phyloP scores from a whole-genome alignment of 2,113 vertebrate genomes.

The Hydrochoerus hydrochaeris region DNA sequence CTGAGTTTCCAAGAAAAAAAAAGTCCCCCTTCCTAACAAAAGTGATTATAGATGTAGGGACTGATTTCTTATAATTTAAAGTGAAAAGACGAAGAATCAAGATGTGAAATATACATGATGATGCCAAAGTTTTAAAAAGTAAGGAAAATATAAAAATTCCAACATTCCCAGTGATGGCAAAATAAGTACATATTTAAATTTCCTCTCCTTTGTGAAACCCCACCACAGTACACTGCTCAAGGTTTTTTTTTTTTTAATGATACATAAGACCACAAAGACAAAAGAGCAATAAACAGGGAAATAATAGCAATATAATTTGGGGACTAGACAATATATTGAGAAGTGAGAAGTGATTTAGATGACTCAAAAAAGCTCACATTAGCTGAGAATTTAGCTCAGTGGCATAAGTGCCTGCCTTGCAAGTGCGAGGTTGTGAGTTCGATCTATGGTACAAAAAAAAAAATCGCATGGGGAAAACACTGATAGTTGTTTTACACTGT shows the following conservation, averaged over 20 bases:
- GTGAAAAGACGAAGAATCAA: constrained; percentile 14
- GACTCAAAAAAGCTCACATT: not conserved
- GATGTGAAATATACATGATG: not conserved
- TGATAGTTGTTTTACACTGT: not conserved
- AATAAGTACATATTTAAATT: not conserved
- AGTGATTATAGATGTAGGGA: not conserved
- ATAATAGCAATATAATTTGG: not conserved
- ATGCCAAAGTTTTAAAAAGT: not conserved
- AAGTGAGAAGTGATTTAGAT: not conserved
- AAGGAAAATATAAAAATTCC: constrained; percentile 15
- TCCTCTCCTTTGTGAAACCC: not conserved
- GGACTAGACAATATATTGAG: not conserved
- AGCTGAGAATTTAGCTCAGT: too few species aligned
- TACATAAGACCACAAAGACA: not conserved
- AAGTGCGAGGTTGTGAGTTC: too few species aligned
- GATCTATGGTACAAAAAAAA: too few species aligned
- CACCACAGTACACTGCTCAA: not conserved
- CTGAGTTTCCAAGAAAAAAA: not conserved
- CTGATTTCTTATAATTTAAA: not conserved
- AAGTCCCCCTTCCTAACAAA: not conserved
- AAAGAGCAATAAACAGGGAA: not conserved
- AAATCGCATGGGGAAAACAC: not conserved
- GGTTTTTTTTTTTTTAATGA: not conserved
- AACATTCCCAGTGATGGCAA: not conserved
- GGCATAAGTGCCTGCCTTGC: too few species aligned